Percentiles rank a stretch among this genome's conserved stretches.
Evolutionary conservation across 2,888 invertebrate species (phyloP).

Genomic region (Timema cristinae): DNA sequence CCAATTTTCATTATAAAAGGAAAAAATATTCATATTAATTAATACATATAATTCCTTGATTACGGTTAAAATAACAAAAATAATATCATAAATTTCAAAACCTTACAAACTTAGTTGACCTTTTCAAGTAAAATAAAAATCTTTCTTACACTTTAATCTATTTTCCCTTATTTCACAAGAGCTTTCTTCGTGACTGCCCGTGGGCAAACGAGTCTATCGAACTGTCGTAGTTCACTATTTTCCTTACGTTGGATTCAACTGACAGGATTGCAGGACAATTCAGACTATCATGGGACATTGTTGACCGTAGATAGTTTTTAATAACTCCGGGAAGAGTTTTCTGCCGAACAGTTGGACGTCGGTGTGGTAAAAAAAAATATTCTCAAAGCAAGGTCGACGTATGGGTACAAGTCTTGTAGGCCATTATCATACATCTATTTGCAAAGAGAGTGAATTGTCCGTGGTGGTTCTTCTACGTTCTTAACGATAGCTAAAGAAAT

Average conservation of each 20-base stretch:
- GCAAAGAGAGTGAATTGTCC: background rate
- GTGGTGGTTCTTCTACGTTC: background rate
- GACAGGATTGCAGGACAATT: background rate
- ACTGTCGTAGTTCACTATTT: background rate
- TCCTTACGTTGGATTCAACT: background rate
- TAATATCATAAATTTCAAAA: background rate
- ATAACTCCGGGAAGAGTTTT: too few relatives aligned
- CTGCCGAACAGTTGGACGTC: background rate
- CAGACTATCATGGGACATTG: background rate
- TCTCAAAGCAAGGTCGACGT: conserved; percentile 6
- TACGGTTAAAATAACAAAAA: background rate
- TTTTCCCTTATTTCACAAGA: conserved; percentile 4
- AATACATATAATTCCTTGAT: background rate
- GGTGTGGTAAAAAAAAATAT: conserved; percentile 9
- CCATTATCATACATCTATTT: background rate
- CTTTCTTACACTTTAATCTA: background rate
- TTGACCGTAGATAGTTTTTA: too few relatives aligned
- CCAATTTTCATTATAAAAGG: background rate
- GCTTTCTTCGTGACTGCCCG: background rate
- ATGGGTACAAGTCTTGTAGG: conserved; percentile 2
- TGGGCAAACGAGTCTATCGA: background rate
- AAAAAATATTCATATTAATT: background rate
- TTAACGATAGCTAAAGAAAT: conserved; percentile 1
- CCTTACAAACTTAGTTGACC: background rate
- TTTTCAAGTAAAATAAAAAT: background rate